A percentile compares a stretch with the other conserved stretches of the same genome.
Evolutionary conservation across 2,797 vertebrate genomes (phyloP).

Genomic region (Florisuga fusca): DNA sequence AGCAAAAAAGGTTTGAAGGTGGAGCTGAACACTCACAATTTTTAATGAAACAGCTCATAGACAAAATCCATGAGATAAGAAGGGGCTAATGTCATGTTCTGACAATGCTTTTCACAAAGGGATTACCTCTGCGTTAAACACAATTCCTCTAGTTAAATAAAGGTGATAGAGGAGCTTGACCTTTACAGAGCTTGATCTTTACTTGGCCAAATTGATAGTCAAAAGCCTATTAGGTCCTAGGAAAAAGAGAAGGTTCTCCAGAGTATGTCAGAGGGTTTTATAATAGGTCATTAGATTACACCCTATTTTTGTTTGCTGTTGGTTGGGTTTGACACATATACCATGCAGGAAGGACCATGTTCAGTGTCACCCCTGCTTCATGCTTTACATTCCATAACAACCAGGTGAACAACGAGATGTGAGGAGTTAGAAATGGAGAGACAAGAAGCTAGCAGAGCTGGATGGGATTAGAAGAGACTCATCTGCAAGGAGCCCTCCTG

Average conservation of each 20-base stretch:
- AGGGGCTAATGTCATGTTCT: background rate
- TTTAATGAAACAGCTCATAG: background rate
- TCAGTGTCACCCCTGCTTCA: background rate
- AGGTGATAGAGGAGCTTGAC: background rate
- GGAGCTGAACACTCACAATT: background rate
- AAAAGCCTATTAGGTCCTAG: background rate
- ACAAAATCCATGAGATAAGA: background rate
- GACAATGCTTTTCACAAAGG: background rate
- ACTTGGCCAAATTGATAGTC: background rate
- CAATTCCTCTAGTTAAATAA: background rate
- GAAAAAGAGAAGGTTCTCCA: background rate
- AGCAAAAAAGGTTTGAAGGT: background rate
- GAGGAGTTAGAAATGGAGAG: background rate
- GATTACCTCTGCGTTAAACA: background rate
- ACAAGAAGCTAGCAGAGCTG: background rate
- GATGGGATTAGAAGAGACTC: fast-evolving
- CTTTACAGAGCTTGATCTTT: background rate
- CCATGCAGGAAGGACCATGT: background rate
- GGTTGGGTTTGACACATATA: background rate
- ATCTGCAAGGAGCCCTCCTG: background rate
- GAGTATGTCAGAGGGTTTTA: background rate
- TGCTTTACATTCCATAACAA: fast-evolving
- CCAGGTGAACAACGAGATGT: background rate
- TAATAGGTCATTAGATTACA: fast-evolving
- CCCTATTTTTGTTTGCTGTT: background rate